Evolutionary conservation across 2,113 vertebrate species (phyloP).

Genomic region (Patagioenas fasciata): DNA sequence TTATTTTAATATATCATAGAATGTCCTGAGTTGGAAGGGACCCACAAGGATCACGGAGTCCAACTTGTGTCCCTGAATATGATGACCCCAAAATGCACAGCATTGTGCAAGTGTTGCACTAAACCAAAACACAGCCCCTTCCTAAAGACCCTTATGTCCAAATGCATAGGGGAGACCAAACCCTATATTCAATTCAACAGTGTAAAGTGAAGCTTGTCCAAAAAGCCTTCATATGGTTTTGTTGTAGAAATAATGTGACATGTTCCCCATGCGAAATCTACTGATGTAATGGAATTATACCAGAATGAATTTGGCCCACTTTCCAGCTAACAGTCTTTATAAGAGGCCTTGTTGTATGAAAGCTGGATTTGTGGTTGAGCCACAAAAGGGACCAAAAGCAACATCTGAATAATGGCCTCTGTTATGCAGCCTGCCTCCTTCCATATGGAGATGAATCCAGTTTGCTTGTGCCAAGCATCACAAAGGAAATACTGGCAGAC

Average conservation of each 20-base stretch:
- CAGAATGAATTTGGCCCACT: background rate
- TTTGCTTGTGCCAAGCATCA: constrained; percentile 27
- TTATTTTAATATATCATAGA: no score
- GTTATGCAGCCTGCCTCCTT: background rate
- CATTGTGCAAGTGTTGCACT: background rate
- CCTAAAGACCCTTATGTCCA: background rate
- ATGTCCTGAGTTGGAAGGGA: no score
- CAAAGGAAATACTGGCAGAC: constrained; percentile 11
- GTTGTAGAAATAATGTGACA: background rate
- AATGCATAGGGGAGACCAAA: background rate
- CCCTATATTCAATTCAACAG: background rate
- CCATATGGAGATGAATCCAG: background rate
- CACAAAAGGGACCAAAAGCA: background rate
- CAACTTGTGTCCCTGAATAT: no score
- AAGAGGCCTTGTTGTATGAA: background rate
- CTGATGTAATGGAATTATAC: background rate
- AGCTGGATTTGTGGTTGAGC: background rate
- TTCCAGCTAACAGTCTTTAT: background rate
- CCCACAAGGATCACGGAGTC: no score
- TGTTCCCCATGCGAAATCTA: background rate
- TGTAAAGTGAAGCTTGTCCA: background rate
- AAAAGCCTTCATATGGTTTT: background rate
- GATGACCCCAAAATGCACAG: no score
- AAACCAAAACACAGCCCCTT: background rate
- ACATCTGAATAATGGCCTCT: background rate